These are phyloP conservation scores for Meiosimyza decipiens DNA, from an alignment of 2,888 invertebrate species.

Conservation along the genomic window DNA sequence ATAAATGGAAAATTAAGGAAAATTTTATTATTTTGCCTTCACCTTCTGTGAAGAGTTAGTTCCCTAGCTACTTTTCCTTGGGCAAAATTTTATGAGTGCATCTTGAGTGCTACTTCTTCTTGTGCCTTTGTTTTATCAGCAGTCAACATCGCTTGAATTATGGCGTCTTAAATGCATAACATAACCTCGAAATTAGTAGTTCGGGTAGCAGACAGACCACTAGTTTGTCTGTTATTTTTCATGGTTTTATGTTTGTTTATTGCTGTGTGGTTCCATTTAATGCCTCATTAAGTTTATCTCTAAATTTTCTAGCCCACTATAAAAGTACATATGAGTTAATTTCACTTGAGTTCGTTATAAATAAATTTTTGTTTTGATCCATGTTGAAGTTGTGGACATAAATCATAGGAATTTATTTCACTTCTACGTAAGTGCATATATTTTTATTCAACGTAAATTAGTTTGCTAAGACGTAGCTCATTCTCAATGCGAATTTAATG, in stretches of 20 bases:
- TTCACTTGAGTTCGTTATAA: no score
- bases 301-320: neutral
- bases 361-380: no score
- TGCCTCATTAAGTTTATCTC: constrained; percentile 19
- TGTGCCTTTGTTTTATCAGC: neutral
- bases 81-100: neutral
- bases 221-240: neutral
- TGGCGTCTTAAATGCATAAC: constrained; percentile 6
- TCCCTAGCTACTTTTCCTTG: neutral
- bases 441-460: no score
- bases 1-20: constrained; percentile 24
- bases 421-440: no score
- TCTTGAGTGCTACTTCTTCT: neutral
- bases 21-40: constrained; percentile 14
- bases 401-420: no score
- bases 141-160: constrained; percentile 8
- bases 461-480: no score
- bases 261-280: constrained; percentile 12
- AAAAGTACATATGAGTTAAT: no score
- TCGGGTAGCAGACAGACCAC: neutral
- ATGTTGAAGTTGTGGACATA: no score
- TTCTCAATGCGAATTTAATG: no score
- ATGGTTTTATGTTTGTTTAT: neutral
- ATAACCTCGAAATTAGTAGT: neutral
- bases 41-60: neutral